Evolutionary conservation across 2,888 invertebrate species (phyloP), one percentile per base, ranked within the genome.

Genomic region (Chrysotoxum bicinctum): DNA sequence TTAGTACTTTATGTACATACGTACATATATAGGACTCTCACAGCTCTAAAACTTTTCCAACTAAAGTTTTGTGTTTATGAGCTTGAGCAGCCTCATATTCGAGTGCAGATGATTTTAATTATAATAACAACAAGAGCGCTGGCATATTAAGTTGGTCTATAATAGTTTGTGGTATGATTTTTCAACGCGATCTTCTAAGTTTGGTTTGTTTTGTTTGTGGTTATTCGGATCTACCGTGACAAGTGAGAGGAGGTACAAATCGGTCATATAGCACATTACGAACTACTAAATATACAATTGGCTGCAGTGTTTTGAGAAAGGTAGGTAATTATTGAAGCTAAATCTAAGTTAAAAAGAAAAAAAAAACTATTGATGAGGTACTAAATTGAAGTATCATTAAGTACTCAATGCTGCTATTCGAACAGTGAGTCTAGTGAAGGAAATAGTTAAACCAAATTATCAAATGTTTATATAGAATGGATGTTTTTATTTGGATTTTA

Each of bases 211-310:
- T 43, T 50, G 40, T 72, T 30, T 40, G 14, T 76, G 81, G 50
- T 56, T 69, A 76, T 85, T 72, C 50, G 81, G 69, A 81, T 66
- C 54, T 85, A 8, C 80, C 85, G 85, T 85, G 76, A 85, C 68
- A 76, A 80, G 66, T 76, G 54, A 52, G 72, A 68, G 80, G 48
- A 80, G 73, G 80, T 72, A 76, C 76, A 80, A 80, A 56, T 80
- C 85, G 76, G 85, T 80, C 84, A 85, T 72, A 76, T 1, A 48
- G 75, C 54, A 32, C 50, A 19, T 21, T 16, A 3, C 3, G n/a
- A 10, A 32, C 45, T 35, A 76, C 26, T 56, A 43, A 5, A 35
- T 56, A 32, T 64, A 50, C 68, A 56, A 50, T 19, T 75, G 48
- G 60, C 30, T 79, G 69, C 56, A 62, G 74, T 26, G 26, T 66